Evolutionary conservation across 2,888 invertebrate species (phyloP).

Genomic region (Timema cristinae): DNA sequence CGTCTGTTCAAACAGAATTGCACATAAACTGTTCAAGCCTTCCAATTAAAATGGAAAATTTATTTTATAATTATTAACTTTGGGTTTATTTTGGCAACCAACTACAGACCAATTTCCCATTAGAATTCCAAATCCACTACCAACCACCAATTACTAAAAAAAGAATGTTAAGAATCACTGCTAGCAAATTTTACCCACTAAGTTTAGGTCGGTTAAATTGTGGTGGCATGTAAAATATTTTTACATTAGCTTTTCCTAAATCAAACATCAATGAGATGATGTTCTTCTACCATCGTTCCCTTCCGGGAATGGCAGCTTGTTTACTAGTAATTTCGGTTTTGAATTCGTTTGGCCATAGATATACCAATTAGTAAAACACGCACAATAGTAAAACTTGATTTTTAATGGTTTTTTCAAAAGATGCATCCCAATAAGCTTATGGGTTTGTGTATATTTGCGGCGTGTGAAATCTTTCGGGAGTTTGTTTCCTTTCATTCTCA

Average conservation of each 20-base stretch:
- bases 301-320: not conserved
- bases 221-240: conserved; percentile 32
- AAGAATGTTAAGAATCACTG: no score
- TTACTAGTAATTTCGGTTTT: not conserved
- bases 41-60: no score
- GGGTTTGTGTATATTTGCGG: conserved; percentile 28
- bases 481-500: no score
- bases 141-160: no score
- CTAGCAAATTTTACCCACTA: not conserved
- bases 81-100: no score
- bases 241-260: conserved; percentile 34
- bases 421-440: not conserved
- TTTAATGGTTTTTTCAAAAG: not conserved
- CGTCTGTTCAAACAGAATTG: not conserved
- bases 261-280: conserved; percentile 36
- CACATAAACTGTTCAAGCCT: not conserved
- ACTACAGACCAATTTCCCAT: no score
- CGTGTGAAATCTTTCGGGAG: conserved; percentile 32
- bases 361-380: no score
- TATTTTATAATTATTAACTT: no score
- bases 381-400: not conserved
- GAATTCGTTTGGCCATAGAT: no score
- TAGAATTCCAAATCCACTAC: no score
- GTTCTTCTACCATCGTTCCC: conserved; percentile 24
- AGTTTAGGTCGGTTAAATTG: not conserved